Conservation (phyloP, 2,113 vertebrate species). For the Ammospiza nelsoni region DNA sequence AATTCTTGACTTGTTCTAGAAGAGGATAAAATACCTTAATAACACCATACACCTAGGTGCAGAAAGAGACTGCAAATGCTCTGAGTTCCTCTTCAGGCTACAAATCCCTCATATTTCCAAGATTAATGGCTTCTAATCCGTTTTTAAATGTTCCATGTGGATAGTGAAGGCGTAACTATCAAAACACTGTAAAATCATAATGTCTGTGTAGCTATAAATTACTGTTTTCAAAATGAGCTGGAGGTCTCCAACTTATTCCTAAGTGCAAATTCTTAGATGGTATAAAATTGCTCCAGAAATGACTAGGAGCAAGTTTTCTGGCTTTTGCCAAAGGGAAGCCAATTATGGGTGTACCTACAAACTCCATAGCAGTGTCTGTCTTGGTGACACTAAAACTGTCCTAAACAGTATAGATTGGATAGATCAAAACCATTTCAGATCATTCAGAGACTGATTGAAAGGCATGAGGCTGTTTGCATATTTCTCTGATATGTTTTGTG, state of each 20-base stretch:
- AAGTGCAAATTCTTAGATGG: constrained; percentile 51
- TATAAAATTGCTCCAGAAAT: background rate
- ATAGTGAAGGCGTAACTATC: constrained; percentile 69
- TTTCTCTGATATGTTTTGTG: background rate
- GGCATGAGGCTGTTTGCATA: background rate
- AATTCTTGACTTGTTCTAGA: background rate
- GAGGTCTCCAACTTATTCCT: constrained; percentile 61
- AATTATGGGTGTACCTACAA: background rate
- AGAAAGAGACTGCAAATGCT: background rate
- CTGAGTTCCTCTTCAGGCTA: background rate
- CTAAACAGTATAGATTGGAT: background rate
- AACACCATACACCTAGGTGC: background rate
- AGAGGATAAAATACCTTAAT: background rate
- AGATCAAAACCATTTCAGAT: background rate
- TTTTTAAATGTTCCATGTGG: constrained; percentile 69
- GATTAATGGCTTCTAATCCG: constrained; percentile 60
- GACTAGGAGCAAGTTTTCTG: background rate
- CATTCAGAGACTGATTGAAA: background rate
- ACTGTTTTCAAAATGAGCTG: constrained; percentile 58
- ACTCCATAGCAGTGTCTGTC: background rate
- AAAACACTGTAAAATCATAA: constrained; percentile 70
- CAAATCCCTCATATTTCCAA: constrained; percentile 34
- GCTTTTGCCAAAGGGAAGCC: background rate
- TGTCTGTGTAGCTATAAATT: constrained; percentile 66
- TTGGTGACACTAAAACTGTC: background rate